Conservation (phyloP, 2,113 vertebrate genomes). For the Petaurus breviceps region DNA sequence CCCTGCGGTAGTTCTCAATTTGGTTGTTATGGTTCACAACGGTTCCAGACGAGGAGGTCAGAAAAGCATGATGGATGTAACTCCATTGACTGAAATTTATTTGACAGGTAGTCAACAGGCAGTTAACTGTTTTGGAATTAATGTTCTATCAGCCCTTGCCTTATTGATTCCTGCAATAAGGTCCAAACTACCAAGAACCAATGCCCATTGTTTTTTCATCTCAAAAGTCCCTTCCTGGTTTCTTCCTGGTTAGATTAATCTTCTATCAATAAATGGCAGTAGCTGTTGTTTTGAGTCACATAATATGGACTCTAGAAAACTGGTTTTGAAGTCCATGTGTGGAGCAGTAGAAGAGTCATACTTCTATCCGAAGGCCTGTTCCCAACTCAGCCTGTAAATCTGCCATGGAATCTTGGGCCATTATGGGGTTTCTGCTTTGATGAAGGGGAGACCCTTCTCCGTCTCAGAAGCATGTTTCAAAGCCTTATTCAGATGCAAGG, state of each 20-base stretch:
- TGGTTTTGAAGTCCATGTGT: not conserved
- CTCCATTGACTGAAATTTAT: slow-evolving; percentile 22
- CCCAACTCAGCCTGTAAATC: not conserved
- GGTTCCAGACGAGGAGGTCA: slow-evolving; percentile 7
- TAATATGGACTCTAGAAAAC: not conserved
- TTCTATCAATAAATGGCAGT: not conserved
- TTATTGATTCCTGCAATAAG: not conserved
- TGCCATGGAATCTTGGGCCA: not conserved
- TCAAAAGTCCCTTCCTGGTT: slow-evolving; percentile 7
- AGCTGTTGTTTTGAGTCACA: not conserved
- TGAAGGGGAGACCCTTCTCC: slow-evolving; percentile 13
- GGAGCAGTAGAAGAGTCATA: not conserved
- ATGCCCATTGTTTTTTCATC: not conserved
- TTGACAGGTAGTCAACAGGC: slow-evolving; percentile 27
- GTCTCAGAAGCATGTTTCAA: not conserved
- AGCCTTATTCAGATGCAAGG: not conserved
- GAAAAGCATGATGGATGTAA: slow-evolving; percentile 26
- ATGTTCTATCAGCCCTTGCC: not conserved
- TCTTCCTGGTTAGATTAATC: not conserved
- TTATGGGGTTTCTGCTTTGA: slow-evolving; percentile 12
- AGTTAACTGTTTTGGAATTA: slow-evolving; percentile 41
- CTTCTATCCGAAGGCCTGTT: not conserved
- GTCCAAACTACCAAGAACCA: not conserved
- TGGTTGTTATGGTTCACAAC: not conserved
- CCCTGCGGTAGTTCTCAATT: not conserved